Evolutionary conservation across 2,888 invertebrate species (phyloP), one percentile per base, ranked within the genome.

Genomic region (Apodemia hepburni): DNA sequence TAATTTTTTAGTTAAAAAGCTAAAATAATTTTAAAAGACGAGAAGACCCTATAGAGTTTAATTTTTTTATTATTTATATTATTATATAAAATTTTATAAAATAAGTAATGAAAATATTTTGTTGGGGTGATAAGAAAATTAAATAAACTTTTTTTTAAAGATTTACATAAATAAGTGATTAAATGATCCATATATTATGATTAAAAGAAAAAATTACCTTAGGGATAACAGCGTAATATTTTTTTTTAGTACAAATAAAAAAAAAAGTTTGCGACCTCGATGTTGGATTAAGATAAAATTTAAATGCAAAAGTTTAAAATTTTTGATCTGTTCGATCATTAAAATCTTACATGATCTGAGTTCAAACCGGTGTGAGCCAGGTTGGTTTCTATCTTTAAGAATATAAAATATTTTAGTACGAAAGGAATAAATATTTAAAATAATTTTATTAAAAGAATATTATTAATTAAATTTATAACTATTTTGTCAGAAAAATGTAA

Each of bases 261-360:
- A 94, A 92, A 92, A 93, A 84, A 93, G 94, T 92, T 96, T 95
- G 94, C 94, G 95, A 96, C 95, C 95, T 96, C 96, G 95, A 96
- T 96, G 96, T 96, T 96, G 96, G 95, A 96, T 95, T 95, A 95
- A 94, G 93, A 91, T 92, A 89, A 92, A 93, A 87, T 90, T 92
- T 92, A 89, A 92, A 93, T 92, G 95, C 78, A 95, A 93, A 84
- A 88, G 92, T 92, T 94, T 90, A 92, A 92, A 87, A 85, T 88
- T 94, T 45, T 94, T 93, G 92, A 94, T 94, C 95, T 95, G 95
- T 95, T 95, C 95, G 95, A 95, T 95, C 93, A 93, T 95, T 95
- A 93, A 95, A 94, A 93, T 93, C 93, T 95, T 95, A 95, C 95
- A 95, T 95, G 95, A 96, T 95, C 95, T 96, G 95, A 96, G 95